Evolutionary conservation across 2,888 invertebrate genomes (phyloP), one percentile per base, ranked within the genome.

Genomic region (Drosophila setosimentum): DNA sequence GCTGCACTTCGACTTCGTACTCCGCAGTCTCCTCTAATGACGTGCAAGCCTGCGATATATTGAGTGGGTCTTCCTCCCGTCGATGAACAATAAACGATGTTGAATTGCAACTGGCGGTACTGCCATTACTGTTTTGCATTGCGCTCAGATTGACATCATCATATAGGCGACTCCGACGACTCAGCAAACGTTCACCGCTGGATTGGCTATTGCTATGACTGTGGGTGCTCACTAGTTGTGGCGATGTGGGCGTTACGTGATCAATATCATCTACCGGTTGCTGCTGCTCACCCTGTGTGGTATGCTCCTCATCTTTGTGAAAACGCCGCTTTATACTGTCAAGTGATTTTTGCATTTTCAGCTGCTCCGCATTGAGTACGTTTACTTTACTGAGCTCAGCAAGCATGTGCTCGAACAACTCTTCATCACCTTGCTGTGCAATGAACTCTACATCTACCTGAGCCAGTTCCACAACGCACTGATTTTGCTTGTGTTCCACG

Each of bases 241-340:
- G 35, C 27, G 63, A 58, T 16, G 74, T 24, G 5, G 75, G 67
- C 13, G 73, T 73, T 10, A 49, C 21, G 8, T 60, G 53, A 18
- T 58, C 68, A 11, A 62, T 54, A 21, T 68, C 45, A 7, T 70
- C 68, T 29, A 53, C 13, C 16, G 59, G 48, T 13, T 68, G 65
- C 6, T 58, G 48, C 21, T 59, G 80, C 40, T 68, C 61, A 18
- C 30, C 29, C 18, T 50, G 68, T 11, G 59, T 40, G 4, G 8
- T 8, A 7, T 62, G 40, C 1, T 83, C 82, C 8, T 83, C 87
- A 7, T 85, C 87, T 48, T 64, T 87, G 18, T 90, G 87, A 50
- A 92, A 92, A 7, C 93, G 91, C 40, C 91, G 91, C 65, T 92
- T 93, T 37, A 93, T 93, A 45, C 89, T 92, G 37, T 93, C 92